Evolutionary conservation across 2,888 invertebrate genomes (phyloP), one percentile per base, ranked within the genome.

Genomic region (Spilarctia lutea): DNA sequence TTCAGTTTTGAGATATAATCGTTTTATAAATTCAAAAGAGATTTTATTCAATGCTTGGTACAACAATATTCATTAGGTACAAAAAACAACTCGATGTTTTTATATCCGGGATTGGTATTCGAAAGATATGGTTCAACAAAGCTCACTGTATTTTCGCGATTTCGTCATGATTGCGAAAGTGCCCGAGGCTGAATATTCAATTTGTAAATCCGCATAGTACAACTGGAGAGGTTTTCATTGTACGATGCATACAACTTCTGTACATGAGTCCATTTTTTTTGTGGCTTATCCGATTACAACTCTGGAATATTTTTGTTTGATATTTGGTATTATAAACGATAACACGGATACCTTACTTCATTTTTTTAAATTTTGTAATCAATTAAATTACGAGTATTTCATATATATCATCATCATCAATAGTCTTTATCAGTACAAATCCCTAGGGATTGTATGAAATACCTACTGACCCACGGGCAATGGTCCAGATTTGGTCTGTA

Each of bases 171-270:
- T 84, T 83, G 81, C 73, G 72, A 77, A 81, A 84, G 79, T 83
- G 86, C 85, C 83, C 79, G 79, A 67, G 82, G 85, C 79, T 77
- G 79, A 85, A 85, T 83, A 87, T 85, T 87, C 83, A 83, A 85
- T 87, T 85, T 82, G 87, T 78, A 84, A 85, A 87, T 87, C 82
- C 79, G 79, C 77, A 83, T 84, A 82, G 83, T 82, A 76, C 81
- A 63, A 74, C 77, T 42, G 66, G 33, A 81, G 75, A 72, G 74
- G 65, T 84, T 83, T 83, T 83, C 75, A 42, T 70, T 71, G 42
- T 71, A 30, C 42, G 30, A 39, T 71, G 35, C 65, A 71, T 71
- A 65, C 63, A 48, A n/a, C 68, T 33, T 48, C 16, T 30, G 27
- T 63, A 69, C 56, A 60, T 2, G 39, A 39, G 39, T 69, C 18